Percentiles rank a stretch among this genome's conserved stretches.
Evolutionary conservation across 2,888 invertebrate genomes (phyloP).

Genomic region (Campoletis raptor): DNA sequence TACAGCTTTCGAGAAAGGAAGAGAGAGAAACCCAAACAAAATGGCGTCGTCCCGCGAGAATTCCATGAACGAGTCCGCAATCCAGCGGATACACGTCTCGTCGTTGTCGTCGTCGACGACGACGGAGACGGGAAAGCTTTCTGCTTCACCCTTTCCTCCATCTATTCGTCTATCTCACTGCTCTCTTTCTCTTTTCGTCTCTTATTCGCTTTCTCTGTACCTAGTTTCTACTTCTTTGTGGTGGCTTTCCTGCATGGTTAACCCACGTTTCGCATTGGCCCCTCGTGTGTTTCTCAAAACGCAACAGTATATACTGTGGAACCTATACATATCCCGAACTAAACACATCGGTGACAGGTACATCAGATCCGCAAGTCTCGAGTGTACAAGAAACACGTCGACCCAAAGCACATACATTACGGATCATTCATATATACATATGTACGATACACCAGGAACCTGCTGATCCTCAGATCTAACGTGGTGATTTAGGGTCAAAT

Average conservation of each 20-base stretch:
- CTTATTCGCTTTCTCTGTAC: conserved; percentile 46
- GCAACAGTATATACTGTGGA: conserved; percentile 34
- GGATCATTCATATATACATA: conserved; percentile 5
- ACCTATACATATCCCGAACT: conserved; percentile 41
- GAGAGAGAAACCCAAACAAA: conserved; percentile 79
- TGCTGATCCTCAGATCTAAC: conserved; percentile 30
- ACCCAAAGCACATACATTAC: conserved; percentile 37
- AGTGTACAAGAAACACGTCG: conserved; percentile 44
- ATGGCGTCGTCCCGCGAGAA: conserved; percentile 82
- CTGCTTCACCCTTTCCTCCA: conserved; percentile 62
- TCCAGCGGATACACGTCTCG: conserved; percentile 82
- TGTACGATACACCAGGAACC: neutral
- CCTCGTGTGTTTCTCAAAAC: conserved; percentile 72
- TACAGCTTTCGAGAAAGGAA: conserved; percentile 37
- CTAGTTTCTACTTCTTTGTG: conserved; percentile 40
- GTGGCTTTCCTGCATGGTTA: conserved; percentile 55
- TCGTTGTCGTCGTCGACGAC: conserved; percentile 78
- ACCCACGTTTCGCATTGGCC: conserved; percentile 73
- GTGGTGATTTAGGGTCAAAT: conserved; percentile 36
- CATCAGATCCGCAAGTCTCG: conserved; percentile 56
- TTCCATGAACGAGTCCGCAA: conserved; percentile 82
- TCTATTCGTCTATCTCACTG: conserved; percentile 55
- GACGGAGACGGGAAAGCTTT: conserved; percentile 60
- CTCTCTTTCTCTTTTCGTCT: conserved; percentile 58
- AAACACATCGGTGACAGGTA: conserved; percentile 56